Evolutionary conservation across 2,888 invertebrate species (phyloP).

Genomic region (Lasioglossum oenotherae): DNA sequence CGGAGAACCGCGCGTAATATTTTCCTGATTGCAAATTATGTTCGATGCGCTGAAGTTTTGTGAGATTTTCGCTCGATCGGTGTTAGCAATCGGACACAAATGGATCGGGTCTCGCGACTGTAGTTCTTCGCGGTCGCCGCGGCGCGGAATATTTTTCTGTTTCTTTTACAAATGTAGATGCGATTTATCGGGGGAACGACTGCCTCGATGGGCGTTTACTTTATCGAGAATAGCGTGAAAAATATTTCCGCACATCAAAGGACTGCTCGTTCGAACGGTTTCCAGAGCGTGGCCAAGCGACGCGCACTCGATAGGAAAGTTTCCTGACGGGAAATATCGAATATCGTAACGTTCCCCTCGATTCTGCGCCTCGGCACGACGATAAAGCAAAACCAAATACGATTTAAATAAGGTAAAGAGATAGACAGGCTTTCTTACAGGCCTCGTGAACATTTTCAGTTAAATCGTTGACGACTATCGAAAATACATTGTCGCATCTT

Average conservation of each 20-base stretch:
- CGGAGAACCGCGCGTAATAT: background rate
- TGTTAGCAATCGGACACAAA: background rate
- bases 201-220: constrained; percentile 36
- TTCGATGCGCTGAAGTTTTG: background rate
- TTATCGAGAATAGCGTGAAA: constrained; percentile 47
- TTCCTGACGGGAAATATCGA: constrained; percentile 53
- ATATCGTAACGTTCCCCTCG: constrained; percentile 46
- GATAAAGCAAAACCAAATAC: constrained; percentile 46
- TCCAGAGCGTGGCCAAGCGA: constrained; percentile 32
- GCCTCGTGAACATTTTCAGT: background rate
- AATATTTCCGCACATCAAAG: constrained; percentile 62
- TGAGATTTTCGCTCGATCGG: background rate
- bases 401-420: constrained; percentile 38
- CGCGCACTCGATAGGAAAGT: constrained; percentile 28
- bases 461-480: background rate
- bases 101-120: background rate
- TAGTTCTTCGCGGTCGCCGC: background rate
- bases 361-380: constrained; percentile 21
- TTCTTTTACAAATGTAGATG: constrained; percentile 26
- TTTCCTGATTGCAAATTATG: background rate
- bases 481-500: background rate
- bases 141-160: constrained; percentile 1
- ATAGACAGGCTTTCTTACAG: constrained; percentile 19
- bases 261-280: constrained; percentile 48
- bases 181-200: constrained; percentile 16